Evolutionary conservation across 2,113 vertebrate genomes (phyloP), one percentile per base, ranked within the genome.

Genomic region (Physeter macrocephalus): DNA sequence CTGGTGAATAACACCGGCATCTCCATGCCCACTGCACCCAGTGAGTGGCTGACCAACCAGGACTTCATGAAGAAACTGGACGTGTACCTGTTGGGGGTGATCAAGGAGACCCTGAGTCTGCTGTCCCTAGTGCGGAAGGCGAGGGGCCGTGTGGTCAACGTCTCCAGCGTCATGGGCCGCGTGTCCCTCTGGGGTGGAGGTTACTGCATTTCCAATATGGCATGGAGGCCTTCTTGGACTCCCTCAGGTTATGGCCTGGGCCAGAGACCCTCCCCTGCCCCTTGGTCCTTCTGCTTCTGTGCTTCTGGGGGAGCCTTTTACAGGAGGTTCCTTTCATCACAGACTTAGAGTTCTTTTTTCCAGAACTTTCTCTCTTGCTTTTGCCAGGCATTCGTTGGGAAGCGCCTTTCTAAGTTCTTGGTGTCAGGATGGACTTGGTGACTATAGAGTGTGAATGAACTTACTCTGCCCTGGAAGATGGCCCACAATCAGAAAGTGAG

Each of bases 1-100:
- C 96, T 99, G 95, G 99, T 99, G 59, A 99, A 99, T 93, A 99
- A 99, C 0, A 99, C 99, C 0, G 99, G 99, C 1, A 57, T 98
- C 41, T 10, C 88, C 3, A 0, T 52, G 0, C 96, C 98, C 2
- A 0, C 1, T 0, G 97, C 25, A 25, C 98, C 98, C 74, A 98
- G 66, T 11, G 98, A 98, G 29, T 99, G 99, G 98, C 59, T 99
- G 83, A 95, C 69, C 17, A 97, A 98, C 52, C 90, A 98, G 6
- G 99, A 99, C 93, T 99, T 98, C 77, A 43, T 82, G 36, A 97
- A 72, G 29, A 97, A 99, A 39, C 90, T 99, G 11, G 69, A 98
- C 0, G 98, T 99, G 71, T 99, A 99, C 95, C 96, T 99, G 59
- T 1, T 98, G 43, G 99, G 99, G 8, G 20, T 98, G 88, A 98